Conservation (phyloP, 2,113 vertebrate genomes). For the Clinocottus analis region DNA sequence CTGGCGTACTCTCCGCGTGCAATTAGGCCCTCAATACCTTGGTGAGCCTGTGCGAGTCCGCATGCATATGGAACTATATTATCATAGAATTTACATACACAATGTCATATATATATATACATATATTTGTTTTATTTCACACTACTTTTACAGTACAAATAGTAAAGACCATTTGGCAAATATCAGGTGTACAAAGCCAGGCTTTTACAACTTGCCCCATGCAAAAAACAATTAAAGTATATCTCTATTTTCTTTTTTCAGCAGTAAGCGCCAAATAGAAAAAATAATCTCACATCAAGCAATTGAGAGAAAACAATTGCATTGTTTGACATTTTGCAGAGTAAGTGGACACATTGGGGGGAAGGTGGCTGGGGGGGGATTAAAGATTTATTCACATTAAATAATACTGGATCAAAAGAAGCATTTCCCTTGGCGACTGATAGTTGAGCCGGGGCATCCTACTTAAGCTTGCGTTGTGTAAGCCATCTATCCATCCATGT, state of each 20-base stretch:
- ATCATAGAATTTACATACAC: neutral
- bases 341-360: constrained; percentile 21
- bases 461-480: constrained; percentile 27
- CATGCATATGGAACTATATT: neutral
- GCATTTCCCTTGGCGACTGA: constrained; percentile 31
- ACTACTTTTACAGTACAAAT: constrained; percentile 5
- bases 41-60: neutral
- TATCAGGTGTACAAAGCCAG: neutral
- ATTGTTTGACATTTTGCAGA: constrained; percentile 30
- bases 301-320: constrained; percentile 17
- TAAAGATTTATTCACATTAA: constrained; percentile 71
- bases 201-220: neutral
- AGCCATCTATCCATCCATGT: constrained; percentile 29
- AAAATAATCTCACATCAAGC: neutral
- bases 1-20: neutral
- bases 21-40: neutral
- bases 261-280: neutral
- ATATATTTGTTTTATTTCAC: constrained; percentile 24
- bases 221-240: neutral
- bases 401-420: constrained; percentile 52
- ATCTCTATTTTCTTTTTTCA: neutral
- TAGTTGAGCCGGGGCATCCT: constrained; percentile 33
- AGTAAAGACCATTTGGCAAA: neutral
- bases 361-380: too few relatives aligned
- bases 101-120: neutral